These are phyloP conservation scores for Coreius guichenoti DNA, from an alignment of 2,797 vertebrate genomes.

Conservation along the genomic window DNA sequence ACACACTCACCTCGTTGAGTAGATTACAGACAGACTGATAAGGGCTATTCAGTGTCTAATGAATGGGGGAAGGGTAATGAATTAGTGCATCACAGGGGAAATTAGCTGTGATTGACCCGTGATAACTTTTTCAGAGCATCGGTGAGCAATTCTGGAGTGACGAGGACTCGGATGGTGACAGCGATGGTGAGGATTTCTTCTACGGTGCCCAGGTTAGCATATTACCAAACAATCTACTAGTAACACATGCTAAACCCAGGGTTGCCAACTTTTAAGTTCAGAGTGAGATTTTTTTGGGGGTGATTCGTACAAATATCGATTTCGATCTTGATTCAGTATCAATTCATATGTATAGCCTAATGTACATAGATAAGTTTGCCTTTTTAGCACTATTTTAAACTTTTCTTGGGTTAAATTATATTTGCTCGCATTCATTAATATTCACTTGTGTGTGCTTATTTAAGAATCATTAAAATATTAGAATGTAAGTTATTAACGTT, in stretches of 20 bases:
- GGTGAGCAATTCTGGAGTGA: conserved; percentile 86
- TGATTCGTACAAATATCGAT: too few relatives aligned
- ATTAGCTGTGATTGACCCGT: conserved; percentile 25
- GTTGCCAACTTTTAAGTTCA: too few relatives aligned
- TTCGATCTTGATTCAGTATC: too few relatives aligned
- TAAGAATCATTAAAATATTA: too few relatives aligned
- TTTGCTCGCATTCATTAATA: too few relatives aligned
- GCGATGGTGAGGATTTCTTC: conserved; percentile 85
- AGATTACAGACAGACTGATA: conserved; percentile 47
- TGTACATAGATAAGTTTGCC: too few relatives aligned
- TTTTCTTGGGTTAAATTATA: too few relatives aligned
- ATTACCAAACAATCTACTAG: background rate
- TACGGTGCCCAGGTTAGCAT: conserved; percentile 82
- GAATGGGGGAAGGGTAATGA: conserved; percentile 21
- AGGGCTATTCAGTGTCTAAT: conserved; percentile 27
- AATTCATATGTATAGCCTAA: too few relatives aligned
- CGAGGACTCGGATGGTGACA: conserved; percentile 86
- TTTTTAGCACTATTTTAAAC: too few relatives aligned
- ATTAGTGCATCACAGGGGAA: conserved; percentile 1
- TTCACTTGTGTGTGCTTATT: too few relatives aligned
- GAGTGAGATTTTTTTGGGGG: too few relatives aligned
- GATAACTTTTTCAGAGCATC: conserved; percentile 78
- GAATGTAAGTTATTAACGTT: too few relatives aligned
- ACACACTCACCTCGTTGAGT: conserved; percentile 48
- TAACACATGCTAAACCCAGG: background rate